Conservation (phyloP, 2,888 invertebrate genomes). For the Orgyia antiqua region DNA sequence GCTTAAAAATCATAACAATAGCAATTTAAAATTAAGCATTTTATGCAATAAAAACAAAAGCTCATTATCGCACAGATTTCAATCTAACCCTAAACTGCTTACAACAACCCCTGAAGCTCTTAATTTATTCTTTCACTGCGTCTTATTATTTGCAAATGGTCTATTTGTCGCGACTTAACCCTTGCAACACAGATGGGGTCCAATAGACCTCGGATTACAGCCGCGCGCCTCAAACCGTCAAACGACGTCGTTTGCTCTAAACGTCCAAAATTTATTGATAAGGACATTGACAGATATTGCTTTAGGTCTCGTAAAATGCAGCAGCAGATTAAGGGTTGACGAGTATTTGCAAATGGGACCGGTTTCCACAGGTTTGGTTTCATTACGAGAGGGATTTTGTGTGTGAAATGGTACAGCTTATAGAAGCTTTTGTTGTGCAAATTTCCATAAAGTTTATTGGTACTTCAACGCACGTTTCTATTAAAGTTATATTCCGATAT, state of each 20-base stretch:
- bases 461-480: conserved; percentile 24
- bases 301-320: conserved; percentile 71
- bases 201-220: conserved; percentile 66
- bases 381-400: conserved; percentile 50
- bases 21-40: too few relatives aligned
- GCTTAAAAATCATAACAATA: too few relatives aligned
- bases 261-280: conserved; percentile 74
- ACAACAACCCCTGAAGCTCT: conserved; percentile 35
- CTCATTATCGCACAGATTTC: conserved; percentile 24
- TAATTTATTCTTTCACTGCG: conserved; percentile 78
- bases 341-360: conserved; percentile 70
- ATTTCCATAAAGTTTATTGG: conserved; percentile 35
- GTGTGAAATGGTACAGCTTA: conserved; percentile 43
- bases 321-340: conserved; percentile 70
- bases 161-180: conserved; percentile 77
- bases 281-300: conserved; percentile 77
- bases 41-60: conserved; percentile 11
- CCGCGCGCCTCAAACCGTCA: conserved; percentile 65
- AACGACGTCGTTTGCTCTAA: conserved; percentile 71
- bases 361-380: conserved; percentile 51
- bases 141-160: conserved; percentile 78
- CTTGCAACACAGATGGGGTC: conserved; percentile 73
- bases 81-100: conserved; percentile 26
- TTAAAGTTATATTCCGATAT: conserved; percentile 4
- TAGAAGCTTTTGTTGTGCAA: conserved; percentile 48